These are phyloP conservation scores for Sylvia atricapilla DNA, from an alignment of 2,113 vertebrate species.

Conservation along the genomic window DNA sequence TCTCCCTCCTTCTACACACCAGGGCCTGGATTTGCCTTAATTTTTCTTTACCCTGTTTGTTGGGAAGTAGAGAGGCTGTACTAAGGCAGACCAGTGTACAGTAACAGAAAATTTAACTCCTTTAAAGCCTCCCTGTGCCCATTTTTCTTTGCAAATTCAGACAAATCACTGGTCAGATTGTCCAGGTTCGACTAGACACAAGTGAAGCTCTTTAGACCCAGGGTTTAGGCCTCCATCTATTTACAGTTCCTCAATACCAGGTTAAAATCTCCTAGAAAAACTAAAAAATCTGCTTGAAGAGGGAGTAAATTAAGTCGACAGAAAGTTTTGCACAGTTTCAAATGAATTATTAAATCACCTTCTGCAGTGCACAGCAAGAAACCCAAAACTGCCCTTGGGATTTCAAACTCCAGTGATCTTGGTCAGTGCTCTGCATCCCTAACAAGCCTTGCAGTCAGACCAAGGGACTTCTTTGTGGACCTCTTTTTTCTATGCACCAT, in stretches of 20 bases:
- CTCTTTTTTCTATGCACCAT: background rate
- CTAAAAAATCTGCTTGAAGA: background rate
- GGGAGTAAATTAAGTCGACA: background rate
- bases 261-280: background rate
- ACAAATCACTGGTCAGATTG: background rate
- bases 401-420: slow-evolving; percentile 1
- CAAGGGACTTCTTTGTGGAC: slow-evolving; percentile 16
- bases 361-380: slow-evolving; percentile 2
- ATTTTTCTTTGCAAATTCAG: background rate
- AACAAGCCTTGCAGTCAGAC: background rate
- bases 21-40: background rate
- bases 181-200: rapidly evolving
- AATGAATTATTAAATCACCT: slow-evolving; percentile 45
- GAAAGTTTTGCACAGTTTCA: slow-evolving; percentile 30
- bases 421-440: slow-evolving; percentile 34
- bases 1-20: background rate
- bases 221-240: background rate
- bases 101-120: background rate
- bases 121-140: background rate
- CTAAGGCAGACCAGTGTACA: background rate
- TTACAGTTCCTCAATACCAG: background rate
- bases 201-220: background rate
- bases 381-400: slow-evolving; percentile 7
- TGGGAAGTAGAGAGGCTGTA: background rate
- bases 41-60: background rate